phyloP scores from a whole-genome alignment of 1,140 invertebrate species.

The Reticulitermes speratus region DNA sequence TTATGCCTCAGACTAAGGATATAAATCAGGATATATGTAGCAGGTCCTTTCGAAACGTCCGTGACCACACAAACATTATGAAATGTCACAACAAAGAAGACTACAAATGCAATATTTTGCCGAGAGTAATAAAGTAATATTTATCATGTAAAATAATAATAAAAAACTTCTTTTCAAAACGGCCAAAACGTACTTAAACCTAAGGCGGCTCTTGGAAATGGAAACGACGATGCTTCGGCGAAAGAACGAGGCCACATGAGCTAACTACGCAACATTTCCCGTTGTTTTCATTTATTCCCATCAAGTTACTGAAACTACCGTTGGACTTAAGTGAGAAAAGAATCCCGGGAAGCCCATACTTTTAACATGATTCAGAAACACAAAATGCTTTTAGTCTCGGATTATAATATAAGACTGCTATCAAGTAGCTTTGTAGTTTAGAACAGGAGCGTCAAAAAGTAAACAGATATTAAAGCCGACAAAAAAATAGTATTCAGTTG shows the following conservation, averaged over 20 bases:
- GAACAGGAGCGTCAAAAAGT: not conserved
- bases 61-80: no score
- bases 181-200: no score
- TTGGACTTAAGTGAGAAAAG: not conserved
- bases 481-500: not conserved
- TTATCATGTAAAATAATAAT: no score
- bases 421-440: not conserved
- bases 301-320: not conserved
- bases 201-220: no score
- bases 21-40: no score
- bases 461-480: constrained; percentile 7
- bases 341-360: not conserved
- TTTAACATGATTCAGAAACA: constrained; percentile 2
- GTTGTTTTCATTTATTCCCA: not conserved
- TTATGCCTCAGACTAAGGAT: no score
- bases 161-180: no score
- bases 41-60: no score
- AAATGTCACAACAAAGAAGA: no score
- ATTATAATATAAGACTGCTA: not conserved
- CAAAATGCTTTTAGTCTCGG: not conserved
- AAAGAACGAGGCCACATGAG: not conserved
- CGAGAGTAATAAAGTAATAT: no score
- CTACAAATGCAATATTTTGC: no score
- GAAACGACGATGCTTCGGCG: no score
- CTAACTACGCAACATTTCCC: not conserved